Conservation (phyloP, 1,140 invertebrate species). For the Calliopsis andreniformis region DNA sequence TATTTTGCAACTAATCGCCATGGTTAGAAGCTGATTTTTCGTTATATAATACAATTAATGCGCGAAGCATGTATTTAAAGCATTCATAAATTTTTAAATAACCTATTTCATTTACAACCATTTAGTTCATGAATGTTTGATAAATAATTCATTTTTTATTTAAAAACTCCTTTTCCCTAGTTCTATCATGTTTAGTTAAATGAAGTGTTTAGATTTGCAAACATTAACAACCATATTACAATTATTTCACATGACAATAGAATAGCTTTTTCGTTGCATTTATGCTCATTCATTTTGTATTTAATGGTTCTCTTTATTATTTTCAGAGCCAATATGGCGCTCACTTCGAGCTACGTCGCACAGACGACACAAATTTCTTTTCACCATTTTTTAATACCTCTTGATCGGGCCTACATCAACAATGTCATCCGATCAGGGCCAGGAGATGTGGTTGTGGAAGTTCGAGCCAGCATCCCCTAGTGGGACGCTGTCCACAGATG, state of each 20-base stretch:
- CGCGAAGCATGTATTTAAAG: neutral
- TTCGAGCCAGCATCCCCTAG: conserved; percentile 80
- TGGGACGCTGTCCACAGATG: conserved; percentile 62
- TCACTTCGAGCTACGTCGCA: conserved; percentile 71
- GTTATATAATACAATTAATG: neutral
- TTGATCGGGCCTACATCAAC: conserved; percentile 63
- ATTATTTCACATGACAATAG: neutral
- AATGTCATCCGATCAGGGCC: conserved; percentile 71
- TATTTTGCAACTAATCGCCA: neutral
- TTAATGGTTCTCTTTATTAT: conserved; percentile 1
- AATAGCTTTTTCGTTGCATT: neutral
- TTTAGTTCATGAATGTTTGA: neutral
- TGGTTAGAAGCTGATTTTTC: neutral
- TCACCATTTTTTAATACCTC: conserved; percentile 65
- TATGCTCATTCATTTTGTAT: neutral
- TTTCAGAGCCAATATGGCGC: conserved; percentile 77
- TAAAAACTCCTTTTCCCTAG: neutral
- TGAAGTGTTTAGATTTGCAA: neutral
- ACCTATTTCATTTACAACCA: neutral
- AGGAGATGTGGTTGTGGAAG: conserved; percentile 78
- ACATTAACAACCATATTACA: neutral
- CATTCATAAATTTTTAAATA: neutral
- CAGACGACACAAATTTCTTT: conserved; percentile 73
- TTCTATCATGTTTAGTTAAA: neutral
- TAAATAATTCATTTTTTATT: conserved; percentile 6